Base-by-base conservation (phyloP, 2,888 invertebrate genomes). In the Patella depressa region DNA sequence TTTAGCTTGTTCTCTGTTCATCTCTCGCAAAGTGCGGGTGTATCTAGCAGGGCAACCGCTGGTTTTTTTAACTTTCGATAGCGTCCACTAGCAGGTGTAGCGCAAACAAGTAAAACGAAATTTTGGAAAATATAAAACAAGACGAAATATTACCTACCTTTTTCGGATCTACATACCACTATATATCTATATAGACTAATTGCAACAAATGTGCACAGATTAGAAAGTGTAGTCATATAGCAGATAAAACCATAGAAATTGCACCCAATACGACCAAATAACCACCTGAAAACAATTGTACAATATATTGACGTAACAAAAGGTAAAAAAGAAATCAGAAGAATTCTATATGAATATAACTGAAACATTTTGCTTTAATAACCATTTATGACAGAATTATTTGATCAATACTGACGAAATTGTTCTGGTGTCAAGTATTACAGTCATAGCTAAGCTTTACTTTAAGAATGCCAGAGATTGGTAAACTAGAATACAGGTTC, bases 131-230 rank as follows among this genome's bases (percentile, higher is more conserved):
- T 7, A 45, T 5, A 45, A 45, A 45, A 45, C 9, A 45, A 45
- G 7, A 45, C 45, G 9, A 45, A 9, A 45, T 45, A 45, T 45
- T 15, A 74, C 79, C 34, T 72, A 77, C 79, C 59, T n/a, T 34
- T 71, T 1, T 71, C 54, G 15, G 53, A 53, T 45, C 34, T 19
- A 29, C 77, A 79, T 2, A 82, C 75, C 2, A 80, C 76, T n/a
- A 76, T 70, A 71, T 80, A 82, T 0, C 82, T 72, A 75, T 79
- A 79, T 14, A 78, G 59, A 29, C 73, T 77, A 71, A 82, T 70
- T 1, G 75, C 69, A 4, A 80, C 79, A 70, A 79, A 78, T 24
- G 80, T 80, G 34, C 71, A 76, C 71, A 82, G 80, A n/a, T 53
- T 76, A 45, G 72, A 72, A 72, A 80, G 65, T 2, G 70, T 78